phyloP scores from a whole-genome alignment of 2,888 invertebrate genomes.

The Cylloceria caligata region DNA sequence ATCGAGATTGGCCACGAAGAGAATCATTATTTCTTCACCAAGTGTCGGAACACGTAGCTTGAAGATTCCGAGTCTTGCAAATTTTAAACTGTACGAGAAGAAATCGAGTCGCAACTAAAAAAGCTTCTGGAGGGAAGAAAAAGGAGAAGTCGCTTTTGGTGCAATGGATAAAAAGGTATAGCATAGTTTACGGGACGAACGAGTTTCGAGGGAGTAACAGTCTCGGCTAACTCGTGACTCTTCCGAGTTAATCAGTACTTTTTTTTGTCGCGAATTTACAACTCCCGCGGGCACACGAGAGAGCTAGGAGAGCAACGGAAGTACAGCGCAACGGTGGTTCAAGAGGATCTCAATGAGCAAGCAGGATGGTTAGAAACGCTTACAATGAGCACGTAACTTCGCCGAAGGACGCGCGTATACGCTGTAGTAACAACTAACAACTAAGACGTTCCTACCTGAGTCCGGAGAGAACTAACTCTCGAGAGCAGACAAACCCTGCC shows the following conservation, averaged over 20 bases:
- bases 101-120: constrained; percentile 24
- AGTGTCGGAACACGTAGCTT: constrained; percentile 20
- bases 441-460: constrained; percentile 79
- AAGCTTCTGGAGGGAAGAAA: constrained; percentile 14
- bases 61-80: constrained; percentile 35
- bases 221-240: constrained; percentile 74
- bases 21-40: constrained; percentile 18
- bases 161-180: constrained; percentile 23
- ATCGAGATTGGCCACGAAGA: constrained; percentile 19
- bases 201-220: constrained; percentile 59
- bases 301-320: constrained; percentile 25
- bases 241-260: constrained; percentile 78
- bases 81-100: constrained; percentile 32
- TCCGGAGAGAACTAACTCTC: constrained; percentile 75
- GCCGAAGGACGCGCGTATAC: constrained; percentile 77
- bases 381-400: constrained; percentile 82
- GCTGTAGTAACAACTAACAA: constrained; percentile 82
- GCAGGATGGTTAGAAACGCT: constrained; percentile 57
- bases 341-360: constrained; percentile 63
- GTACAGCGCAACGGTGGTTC: constrained; percentile 53
- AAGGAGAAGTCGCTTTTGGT: constrained; percentile 69
- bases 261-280: constrained; percentile 69
- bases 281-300: constrained; percentile 59
- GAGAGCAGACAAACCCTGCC: constrained; percentile 64
- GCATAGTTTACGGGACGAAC: constrained; percentile 48